These are phyloP conservation scores for Hapalemur alaotrensis DNA, from an alignment of 2,797 vertebrate genomes.

Conservation along the genomic window DNA sequence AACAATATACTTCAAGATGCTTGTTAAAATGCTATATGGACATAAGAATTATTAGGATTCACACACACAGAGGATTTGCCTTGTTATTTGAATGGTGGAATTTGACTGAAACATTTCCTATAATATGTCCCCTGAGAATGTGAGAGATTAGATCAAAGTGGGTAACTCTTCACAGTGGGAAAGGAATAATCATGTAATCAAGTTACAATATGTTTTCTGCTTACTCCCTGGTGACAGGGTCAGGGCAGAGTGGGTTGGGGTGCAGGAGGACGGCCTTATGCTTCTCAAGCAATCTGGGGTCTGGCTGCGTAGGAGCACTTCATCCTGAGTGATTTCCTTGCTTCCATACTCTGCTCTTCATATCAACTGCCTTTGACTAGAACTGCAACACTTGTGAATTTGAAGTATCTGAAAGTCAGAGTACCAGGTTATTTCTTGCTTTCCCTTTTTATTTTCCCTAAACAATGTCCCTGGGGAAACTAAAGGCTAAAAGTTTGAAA, in stretches of 20 bases:
- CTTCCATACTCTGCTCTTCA: background rate
- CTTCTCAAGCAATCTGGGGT: background rate
- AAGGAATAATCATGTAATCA: background rate
- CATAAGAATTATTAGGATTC: background rate
- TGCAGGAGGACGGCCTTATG: background rate
- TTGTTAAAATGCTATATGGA: background rate
- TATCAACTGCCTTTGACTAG: background rate
- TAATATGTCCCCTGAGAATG: background rate
- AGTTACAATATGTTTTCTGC: background rate
- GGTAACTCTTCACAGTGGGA: background rate
- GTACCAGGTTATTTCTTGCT: constrained; percentile 1
- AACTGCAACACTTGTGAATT: constrained; percentile 35
- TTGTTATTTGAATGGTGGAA: background rate
- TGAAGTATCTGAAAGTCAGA: constrained; percentile 31
- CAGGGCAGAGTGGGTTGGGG: background rate
- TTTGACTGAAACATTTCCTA: background rate
- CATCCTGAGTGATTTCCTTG: background rate
- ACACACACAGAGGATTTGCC: background rate
- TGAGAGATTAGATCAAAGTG: background rate
- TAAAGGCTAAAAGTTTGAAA: constrained; percentile 40
- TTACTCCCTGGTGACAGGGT: background rate
- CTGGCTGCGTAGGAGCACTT: background rate
- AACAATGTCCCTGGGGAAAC: background rate
- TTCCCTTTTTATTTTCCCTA: background rate
- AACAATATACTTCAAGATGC: background rate